Evolutionary conservation across 2,113 vertebrate genomes (phyloP).

Genomic region (Erythrolamprus reginae): DNA sequence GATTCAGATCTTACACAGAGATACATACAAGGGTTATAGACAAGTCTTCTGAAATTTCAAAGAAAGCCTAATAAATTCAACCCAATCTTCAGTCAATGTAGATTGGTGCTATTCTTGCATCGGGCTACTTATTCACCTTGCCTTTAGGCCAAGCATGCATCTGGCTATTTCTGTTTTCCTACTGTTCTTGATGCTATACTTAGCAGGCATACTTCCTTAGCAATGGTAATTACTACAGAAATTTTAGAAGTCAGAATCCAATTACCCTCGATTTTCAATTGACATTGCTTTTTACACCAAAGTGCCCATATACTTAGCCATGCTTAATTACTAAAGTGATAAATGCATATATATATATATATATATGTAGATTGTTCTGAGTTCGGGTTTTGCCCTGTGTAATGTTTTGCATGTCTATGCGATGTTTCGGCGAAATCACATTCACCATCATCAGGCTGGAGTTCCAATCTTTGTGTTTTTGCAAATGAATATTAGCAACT

Average conservation of each 20-base stretch:
- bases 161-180: conserved; percentile 37
- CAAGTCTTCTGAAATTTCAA: neutral
- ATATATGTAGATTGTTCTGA: too few species aligned
- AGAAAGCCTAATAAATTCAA: conserved; percentile 39
- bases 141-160: conserved; percentile 42
- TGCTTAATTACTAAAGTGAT: neutral
- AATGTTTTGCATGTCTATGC: too few species aligned
- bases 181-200: conserved; percentile 24
- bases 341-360: neutral
- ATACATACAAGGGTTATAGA: conserved; percentile 13
- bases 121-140: conserved; percentile 37
- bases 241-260: conserved; percentile 39
- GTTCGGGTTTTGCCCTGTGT: too few species aligned
- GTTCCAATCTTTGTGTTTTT: too few species aligned
- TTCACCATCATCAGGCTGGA: too few species aligned
- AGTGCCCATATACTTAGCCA: neutral
- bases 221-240: conserved; percentile 29
- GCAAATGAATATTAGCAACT: too few species aligned
- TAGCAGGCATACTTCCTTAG: conserved; percentile 6
- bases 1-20: neutral
- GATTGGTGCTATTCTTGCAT: conserved; percentile 45
- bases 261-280: conserved; percentile 18
- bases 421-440: too few species aligned
- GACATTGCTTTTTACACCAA: neutral
- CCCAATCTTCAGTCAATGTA: conserved; percentile 30